Evolutionary conservation across 2,113 vertebrate genomes (phyloP).

Genomic region (Phalacrocorax pelagicus): DNA sequence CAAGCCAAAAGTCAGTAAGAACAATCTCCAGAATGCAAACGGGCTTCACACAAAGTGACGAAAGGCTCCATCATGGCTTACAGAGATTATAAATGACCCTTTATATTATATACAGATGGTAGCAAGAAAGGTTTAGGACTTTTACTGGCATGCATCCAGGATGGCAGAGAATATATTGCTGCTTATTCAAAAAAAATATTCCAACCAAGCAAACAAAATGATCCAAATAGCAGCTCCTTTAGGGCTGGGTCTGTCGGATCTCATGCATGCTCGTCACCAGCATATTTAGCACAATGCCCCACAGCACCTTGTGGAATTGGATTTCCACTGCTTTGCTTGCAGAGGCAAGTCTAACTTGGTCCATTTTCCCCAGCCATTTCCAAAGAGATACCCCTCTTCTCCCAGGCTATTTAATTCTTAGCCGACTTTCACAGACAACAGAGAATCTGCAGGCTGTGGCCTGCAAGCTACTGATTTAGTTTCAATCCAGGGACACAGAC

Average conservation of each 20-base stretch:
- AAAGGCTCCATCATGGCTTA: constrained; percentile 39
- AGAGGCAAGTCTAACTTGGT: neutral
- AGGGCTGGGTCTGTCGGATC: neutral
- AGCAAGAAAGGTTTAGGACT: constrained; percentile 31
- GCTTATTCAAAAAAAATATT: neutral
- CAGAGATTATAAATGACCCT: constrained; percentile 49
- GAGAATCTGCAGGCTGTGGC: neutral
- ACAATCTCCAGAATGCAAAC: neutral
- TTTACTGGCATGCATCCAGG: constrained; percentile 18
- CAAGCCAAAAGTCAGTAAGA: constrained; percentile 6
- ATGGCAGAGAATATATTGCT: constrained; percentile 32
- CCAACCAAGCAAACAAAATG: neutral
- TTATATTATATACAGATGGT: constrained; percentile 55
- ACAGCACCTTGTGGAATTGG: neutral
- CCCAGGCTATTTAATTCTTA: neutral
- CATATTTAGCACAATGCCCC: neutral
- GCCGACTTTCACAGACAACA: neutral
- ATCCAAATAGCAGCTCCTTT: neutral
- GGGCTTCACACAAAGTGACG: neutral
- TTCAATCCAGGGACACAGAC: neutral
- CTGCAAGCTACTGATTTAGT: neutral
- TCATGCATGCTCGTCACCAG: neutral
- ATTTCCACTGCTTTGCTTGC: neutral
- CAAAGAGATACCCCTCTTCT: neutral
- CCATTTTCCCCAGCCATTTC: neutral